Base-by-base conservation (phyloP, 2,888 invertebrate species). In the Drosophila hamatofila region DNA sequence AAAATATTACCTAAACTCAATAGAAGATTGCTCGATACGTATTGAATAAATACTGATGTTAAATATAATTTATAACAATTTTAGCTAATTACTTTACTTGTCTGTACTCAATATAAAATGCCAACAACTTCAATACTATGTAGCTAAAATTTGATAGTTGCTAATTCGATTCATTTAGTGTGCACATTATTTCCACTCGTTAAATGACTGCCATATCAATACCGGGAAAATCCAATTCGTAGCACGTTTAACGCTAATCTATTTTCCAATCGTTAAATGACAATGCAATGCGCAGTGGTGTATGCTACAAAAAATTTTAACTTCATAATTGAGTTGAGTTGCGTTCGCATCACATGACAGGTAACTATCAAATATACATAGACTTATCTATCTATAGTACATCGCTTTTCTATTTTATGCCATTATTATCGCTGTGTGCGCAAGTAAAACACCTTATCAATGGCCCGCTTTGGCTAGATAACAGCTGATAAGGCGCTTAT, bases 401-500 rank as follows among this genome's bases (percentile, higher is more conserved):
- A 33, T 21, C 25, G 35, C n/a, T 37, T 42, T 25, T 12, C 25
- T 48, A n/a, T 56, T 55, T 21, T 39, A 48, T 68, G 52, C 23
- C 14, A 55, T 54, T 68, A 37, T 59, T 68, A 61, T 72, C 46
- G 23, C 25, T 25, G 25, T 49, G 49, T 49, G 49, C 49, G 42
- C 39, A 44, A 33, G 55, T 59, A 30, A 60, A 48, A 67, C 48
- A 70, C 48, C 57, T 71, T 78, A 78, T 72, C 65, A 59, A 21
- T 48, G 30, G 27, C 16, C 27, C 39, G 59, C 33, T 59, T 52
- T 46, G 59, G 55, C 27, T 46, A 27, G 48, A 33, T 25, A 48
- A 25, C 58, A 21, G 11, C 41, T 35, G 80, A 77, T 77, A 70
- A 75, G 49, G 44, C 39, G 21, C 62, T 74, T 77, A 77, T 77